phyloP scores from a whole-genome alignment of 2,888 invertebrate genomes.

The Yponomeuta sedellus region DNA sequence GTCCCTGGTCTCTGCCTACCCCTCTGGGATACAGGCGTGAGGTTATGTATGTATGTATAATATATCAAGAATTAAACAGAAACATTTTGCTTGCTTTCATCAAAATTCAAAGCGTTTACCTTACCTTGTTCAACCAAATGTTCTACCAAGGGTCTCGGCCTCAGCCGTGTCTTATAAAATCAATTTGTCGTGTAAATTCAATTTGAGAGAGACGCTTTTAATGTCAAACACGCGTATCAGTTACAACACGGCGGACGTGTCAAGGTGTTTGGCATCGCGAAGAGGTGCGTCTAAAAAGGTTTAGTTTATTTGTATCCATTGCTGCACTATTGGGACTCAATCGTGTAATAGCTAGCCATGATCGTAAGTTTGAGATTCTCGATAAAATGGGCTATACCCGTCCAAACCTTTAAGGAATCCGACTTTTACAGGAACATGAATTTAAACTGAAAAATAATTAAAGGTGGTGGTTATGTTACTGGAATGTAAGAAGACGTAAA shows the following conservation, averaged over 20 bases:
- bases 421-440: no score
- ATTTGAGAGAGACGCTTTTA: conserved; percentile 20
- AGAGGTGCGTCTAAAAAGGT: conserved; percentile 43
- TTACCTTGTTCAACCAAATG: background rate
- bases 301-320: conserved; percentile 44
- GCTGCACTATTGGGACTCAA: conserved; percentile 43
- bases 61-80: no score
- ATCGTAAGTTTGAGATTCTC: conserved; percentile 42
- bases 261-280: conserved; percentile 37
- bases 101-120: background rate
- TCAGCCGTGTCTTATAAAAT: background rate
- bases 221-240: conserved; percentile 39
- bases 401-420: background rate
- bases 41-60: no score
- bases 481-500: background rate
- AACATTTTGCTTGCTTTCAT: background rate
- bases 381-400: conserved; percentile 41
- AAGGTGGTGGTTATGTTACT: background rate
- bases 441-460: background rate
- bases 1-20: no score
- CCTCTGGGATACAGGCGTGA: no score
- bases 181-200: background rate
- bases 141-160: background rate
- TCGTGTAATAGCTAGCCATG: conserved; percentile 41
- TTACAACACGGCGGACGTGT: conserved; percentile 38